Conservation (phyloP, 2,888 invertebrate genomes). For the Cerastis rubricosa region DNA sequence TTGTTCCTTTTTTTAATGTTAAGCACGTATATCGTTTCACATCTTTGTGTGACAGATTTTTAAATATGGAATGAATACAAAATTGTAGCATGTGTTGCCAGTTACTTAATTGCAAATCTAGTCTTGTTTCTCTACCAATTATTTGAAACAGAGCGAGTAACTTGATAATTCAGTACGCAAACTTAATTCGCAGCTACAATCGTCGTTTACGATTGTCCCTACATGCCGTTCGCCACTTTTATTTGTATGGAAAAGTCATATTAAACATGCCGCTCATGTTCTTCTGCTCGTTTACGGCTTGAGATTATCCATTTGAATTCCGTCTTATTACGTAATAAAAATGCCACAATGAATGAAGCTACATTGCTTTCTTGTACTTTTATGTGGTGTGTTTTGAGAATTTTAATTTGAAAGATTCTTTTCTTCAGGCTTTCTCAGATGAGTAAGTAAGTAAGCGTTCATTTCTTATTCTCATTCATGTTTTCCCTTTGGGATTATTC, state of each 20-base stretch:
- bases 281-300: conserved; percentile 78
- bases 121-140: conserved; percentile 5
- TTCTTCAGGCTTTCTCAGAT: conserved; percentile 59
- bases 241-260: conserved; percentile 77
- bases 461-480: conserved; percentile 60
- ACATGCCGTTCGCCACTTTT: conserved; percentile 70
- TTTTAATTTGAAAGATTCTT: conserved; percentile 79
- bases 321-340: conserved; percentile 84
- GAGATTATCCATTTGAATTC: conserved; percentile 84
- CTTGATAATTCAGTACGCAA: conserved; percentile 54
- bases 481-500: conserved; percentile 51
- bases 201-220: conserved; percentile 56
- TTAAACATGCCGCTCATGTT: conserved; percentile 80
- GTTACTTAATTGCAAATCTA: conserved; percentile 19
- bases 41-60: conserved; percentile 10
- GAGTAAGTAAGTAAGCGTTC: conserved; percentile 53
- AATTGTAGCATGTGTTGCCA: not conserved
- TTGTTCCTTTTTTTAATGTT: conserved; percentile 27
- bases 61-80: conserved; percentile 18
- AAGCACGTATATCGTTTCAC: conserved; percentile 29
- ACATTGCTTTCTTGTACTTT: conserved; percentile 72
- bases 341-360: conserved; percentile 80
- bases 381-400: conserved; percentile 78
- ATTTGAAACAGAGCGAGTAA: conserved; percentile 14
- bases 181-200: conserved; percentile 68